These are phyloP conservation scores for Diphyllodes magnificus DNA, from an alignment of 2,113 vertebrate species.

Conservation along the genomic window DNA sequence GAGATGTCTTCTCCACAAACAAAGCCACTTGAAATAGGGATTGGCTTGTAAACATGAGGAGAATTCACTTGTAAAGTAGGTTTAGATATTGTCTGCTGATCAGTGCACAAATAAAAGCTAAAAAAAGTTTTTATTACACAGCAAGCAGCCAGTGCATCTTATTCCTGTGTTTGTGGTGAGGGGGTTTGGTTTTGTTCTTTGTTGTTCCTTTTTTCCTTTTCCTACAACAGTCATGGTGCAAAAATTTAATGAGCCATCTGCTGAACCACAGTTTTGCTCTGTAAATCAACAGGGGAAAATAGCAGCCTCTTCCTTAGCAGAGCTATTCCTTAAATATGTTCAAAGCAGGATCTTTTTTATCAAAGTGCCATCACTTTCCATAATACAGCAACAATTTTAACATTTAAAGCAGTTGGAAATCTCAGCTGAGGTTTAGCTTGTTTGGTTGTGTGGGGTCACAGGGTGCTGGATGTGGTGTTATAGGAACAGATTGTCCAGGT, in stretches of 20 bases:
- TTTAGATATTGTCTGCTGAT: neutral
- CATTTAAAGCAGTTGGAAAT: neutral
- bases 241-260: slow-evolving; percentile 56
- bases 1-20: neutral
- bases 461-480: neutral
- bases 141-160: neutral
- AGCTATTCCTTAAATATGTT: neutral
- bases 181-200: neutral
- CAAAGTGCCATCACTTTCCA: neutral
- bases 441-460: neutral
- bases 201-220: neutral
- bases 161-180: neutral
- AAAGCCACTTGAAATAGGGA: neutral
- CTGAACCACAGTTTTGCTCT: neutral
- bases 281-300: slow-evolving; percentile 4
- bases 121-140: neutral
- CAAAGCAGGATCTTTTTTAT: neutral
- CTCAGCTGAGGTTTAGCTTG: neutral
- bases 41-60: neutral
- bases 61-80: neutral
- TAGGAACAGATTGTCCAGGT: neutral
- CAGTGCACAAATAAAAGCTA: neutral
- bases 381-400: neutral
- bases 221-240: neutral
- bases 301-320: neutral